phyloP scores from a whole-genome alignment of 1,140 invertebrate genomes.

The Drosophila malerkotliana region DNA sequence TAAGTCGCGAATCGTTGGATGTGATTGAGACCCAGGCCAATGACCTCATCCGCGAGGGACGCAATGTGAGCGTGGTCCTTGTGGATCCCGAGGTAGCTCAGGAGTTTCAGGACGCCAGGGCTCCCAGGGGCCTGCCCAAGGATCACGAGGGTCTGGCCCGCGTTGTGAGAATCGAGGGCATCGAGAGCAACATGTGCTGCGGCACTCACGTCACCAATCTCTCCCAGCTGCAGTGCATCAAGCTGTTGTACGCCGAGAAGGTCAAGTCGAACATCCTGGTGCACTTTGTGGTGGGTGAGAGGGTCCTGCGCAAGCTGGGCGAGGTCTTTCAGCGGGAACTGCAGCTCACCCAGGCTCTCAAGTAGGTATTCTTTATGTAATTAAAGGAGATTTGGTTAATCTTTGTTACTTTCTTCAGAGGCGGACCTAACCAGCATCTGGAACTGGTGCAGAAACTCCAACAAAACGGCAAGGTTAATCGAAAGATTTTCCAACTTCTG shows the following conservation, averaged over 20 bases:
- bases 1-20: conserved; percentile 84
- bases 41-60: conserved; percentile 87
- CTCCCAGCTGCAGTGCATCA: conserved; percentile 91
- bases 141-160: conserved; percentile 90
- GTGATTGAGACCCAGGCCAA: conserved; percentile 88
- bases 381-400: not conserved
- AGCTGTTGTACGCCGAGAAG: conserved; percentile 89
- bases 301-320: conserved; percentile 87
- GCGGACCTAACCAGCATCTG: conserved; percentile 87
- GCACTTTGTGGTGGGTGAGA: conserved; percentile 89
- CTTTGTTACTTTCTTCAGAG: conserved; percentile 84
- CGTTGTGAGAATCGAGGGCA: conserved; percentile 88
- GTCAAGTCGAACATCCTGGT: conserved; percentile 87
- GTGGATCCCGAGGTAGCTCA: conserved; percentile 86
- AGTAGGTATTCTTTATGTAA: conserved; percentile 41
- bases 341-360: conserved; percentile 87
- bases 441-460: conserved; percentile 90
- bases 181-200: conserved; percentile 93
- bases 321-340: conserved; percentile 88
- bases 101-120: conserved; percentile 71
- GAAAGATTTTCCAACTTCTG: conserved; percentile 87
- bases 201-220: conserved; percentile 93
- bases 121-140: conserved; percentile 88
- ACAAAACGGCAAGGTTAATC: conserved; percentile 87
- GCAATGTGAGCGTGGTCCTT: conserved; percentile 87